Base-by-base conservation (phyloP, 2,113 vertebrate genomes). In the Gallinago jamesoni region DNA sequence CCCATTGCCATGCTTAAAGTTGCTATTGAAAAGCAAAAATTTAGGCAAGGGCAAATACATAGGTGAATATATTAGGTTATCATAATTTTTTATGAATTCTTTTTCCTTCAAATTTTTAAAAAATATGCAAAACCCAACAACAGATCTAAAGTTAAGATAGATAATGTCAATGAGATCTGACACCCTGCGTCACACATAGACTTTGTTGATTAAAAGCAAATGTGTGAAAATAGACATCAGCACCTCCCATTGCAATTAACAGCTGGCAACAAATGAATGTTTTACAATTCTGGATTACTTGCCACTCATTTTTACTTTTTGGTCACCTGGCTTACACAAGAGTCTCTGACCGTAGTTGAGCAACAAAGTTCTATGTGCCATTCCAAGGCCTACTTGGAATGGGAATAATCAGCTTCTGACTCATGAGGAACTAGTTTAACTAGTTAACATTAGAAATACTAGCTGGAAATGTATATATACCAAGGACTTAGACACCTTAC, bases 201-300 rank as follows among this genome's bases (percentile, higher is more conserved):
- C 94, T 67, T 81, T 74, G 47, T 67, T 63, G 52, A 75, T 89
- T 81, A 55, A 87, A 94, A 84, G 37, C 68, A 93, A 94, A 74
- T 8, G 28, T 35, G 41, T 87, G 72, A 69, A 73, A 60, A 80
- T 27, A 87, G 70, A 68, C 35, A 31, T 72, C 70, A 92, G 35
- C 56, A 79, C 16, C 27, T 75, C 70, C 37, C 1, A 0, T 5
- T 76, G 47, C 13, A 84, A 37, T 82, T 72, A 43, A 21, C 19
- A 87, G 43, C 43, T 60, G 53, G 27, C 75, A 93, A 27, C 24
- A 27, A 60, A 52, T 60, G 25, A 79, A 47, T 22, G 10, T 21
- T 5, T 12, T 64, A 55, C 39, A 23, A 10, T 84, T 80, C 50
- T 59, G 31, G 20, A 18, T 69, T 73, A 20, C 45, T 39, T 73